These are phyloP conservation scores for Microhierax caerulescens DNA, from an alignment of 2,797 vertebrate genomes.

Conservation along the genomic window DNA sequence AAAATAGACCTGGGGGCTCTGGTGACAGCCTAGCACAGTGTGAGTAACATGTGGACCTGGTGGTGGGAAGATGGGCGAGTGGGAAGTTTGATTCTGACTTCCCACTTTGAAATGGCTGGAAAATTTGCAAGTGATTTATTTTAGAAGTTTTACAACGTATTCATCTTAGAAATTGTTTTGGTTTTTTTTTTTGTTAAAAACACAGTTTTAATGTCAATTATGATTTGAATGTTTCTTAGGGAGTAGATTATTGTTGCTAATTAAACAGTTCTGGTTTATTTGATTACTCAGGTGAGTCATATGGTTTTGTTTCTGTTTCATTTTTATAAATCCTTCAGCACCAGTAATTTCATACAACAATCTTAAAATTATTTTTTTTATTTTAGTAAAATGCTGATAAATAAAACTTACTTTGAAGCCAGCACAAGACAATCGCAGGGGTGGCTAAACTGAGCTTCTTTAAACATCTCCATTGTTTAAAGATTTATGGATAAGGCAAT, in stretches of 20 bases:
- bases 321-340: background rate
- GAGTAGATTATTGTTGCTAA: background rate
- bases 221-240: background rate
- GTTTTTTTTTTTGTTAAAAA: background rate
- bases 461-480: background rate
- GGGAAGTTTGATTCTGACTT: background rate
- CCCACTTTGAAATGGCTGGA: background rate
- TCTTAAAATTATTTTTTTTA: background rate
- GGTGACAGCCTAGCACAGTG: background rate
- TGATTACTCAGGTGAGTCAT: background rate
- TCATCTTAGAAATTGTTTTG: background rate
- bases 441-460: background rate
- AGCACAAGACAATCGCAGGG: background rate
- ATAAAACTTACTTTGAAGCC: background rate
- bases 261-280: background rate
- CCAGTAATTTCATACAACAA: background rate
- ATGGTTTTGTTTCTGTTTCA: background rate
- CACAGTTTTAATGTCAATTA: background rate
- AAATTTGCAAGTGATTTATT: background rate
- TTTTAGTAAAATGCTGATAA: background rate
- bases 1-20: background rate
- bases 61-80: background rate
- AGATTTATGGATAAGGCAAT: background rate
- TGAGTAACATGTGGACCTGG: fast-evolving
- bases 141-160: background rate